phyloP scores from a whole-genome alignment of 2,888 invertebrate genomes.

The Aleiodes alternator region DNA sequence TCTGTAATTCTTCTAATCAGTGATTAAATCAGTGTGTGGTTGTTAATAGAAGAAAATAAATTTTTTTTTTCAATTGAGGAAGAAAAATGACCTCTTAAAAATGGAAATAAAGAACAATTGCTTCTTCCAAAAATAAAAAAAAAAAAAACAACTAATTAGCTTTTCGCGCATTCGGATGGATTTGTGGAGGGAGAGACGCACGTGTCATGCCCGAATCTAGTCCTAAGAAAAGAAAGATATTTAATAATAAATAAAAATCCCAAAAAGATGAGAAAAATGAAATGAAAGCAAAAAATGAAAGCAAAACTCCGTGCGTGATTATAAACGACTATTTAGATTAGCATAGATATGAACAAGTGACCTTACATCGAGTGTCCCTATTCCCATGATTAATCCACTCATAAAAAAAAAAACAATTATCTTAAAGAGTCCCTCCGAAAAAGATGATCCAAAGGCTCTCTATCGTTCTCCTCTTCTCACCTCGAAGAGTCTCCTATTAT shows the following conservation, averaged over 20 bases:
- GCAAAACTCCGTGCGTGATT: constrained; percentile 45
- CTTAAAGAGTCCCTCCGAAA: constrained; percentile 26
- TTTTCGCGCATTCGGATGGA: constrained; percentile 40
- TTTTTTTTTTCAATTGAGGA: constrained; percentile 24
- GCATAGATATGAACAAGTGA: constrained; percentile 66
- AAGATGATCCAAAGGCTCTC: constrained; percentile 8
- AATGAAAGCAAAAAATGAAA: constrained; percentile 35
- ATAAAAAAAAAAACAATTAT: constrained; percentile 13
- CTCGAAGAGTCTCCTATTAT: constrained; percentile 32
- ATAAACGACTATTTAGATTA: constrained; percentile 51
- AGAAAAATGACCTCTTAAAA: constrained; percentile 22
- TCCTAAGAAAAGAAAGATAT: constrained; percentile 38
- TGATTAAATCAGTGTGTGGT: constrained; percentile 15
- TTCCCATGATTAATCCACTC: constrained; percentile 52
- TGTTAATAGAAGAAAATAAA: constrained; percentile 41
- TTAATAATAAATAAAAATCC: constrained; percentile 35
- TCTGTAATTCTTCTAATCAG: constrained; percentile 41
- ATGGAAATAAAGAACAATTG: constrained; percentile 16
- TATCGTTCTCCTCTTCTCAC: constrained; percentile 38
- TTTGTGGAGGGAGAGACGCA: constrained; percentile 40
- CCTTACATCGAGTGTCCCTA: constrained; percentile 65
- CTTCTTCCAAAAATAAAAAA: constrained; percentile 45
- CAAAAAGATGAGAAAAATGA: constrained; percentile 29
- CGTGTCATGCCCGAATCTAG: constrained; percentile 37
- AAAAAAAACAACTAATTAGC: constrained; percentile 22